Base-by-base conservation (phyloP, 2,113 vertebrate species). In the Coreoperca whiteheadi region DNA sequence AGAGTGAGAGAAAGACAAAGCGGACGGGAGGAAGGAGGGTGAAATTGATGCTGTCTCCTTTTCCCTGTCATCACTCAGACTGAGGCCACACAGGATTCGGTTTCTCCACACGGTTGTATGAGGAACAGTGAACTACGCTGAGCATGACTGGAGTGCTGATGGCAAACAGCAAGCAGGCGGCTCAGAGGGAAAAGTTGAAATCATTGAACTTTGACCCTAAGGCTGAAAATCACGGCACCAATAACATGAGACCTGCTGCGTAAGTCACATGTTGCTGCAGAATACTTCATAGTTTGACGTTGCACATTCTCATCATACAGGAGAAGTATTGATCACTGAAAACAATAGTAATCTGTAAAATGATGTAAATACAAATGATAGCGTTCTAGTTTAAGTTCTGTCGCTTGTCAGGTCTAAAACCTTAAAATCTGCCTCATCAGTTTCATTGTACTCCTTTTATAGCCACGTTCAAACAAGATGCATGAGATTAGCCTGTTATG, bases 141-240 rank as follows among this genome's bases (percentile, higher is more conserved):
- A 81, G 61, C 75, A 83, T 28, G 66, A 82, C 79, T 6, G 32
- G 79, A 67, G 68, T 53, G 59, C 64, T 88, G 84, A 87, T 79
- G 74, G 76, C 71, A 74, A 77, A 73, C 56, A 79, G 60, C 77
- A 79, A 82, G 77, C 74, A 37, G 74, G 50, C 1, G 9, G 32
- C 75, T 87, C 60, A 12, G 77, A 28, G 64, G 23, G 48, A 84
- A 70, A 79, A 72, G 72, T 82, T 83, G 56, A 83, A 84, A 79
- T 74, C 56, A 32, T 8, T 87, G 77, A 74, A 80, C 85, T 88
- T 79, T 89, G 82, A 88, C 69, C 73, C 68, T 8, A 4, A 65
- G 9, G 65, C 51, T 68, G 73, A 50, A 87, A 89, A 91, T 74
- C 60, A 39, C 28, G 21, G 37, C 69, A 60, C 32, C 57, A 66